Evolutionary conservation across 2,888 invertebrate genomes (phyloP), one percentile per base, ranked within the genome.

Genomic region (Diaphora mendica): DNA sequence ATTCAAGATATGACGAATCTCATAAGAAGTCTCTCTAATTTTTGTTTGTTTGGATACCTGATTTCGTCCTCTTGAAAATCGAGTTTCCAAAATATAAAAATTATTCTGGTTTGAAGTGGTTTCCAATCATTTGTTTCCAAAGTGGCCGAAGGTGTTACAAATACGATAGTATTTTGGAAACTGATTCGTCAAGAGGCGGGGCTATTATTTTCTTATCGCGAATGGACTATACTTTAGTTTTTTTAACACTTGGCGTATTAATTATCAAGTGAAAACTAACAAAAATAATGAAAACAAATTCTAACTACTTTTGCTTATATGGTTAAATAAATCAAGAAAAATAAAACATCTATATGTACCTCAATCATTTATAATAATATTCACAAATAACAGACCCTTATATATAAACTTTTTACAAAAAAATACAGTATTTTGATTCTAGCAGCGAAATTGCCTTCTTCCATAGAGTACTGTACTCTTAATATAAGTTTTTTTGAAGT

Each of bases 381-480:
- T 85, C 85, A 88, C 86, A 87, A 86, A 78, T 77, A 85, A 81
- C 81, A 87, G 78, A 82, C 82, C 76, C 86, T 85, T 88, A 88
- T 71, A 35, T 78, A 80, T 85, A 83, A 80, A 82, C 84, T 85
- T 88, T 86, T 82, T 87, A 87, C 88, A 88, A 79, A 86, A 86
- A 51, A 86, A 86, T 85, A 85, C 81, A 80, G 74, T 80, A 71
- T 71, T 75, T 77, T 67, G 44, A 79, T 83, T 70, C 66, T 73
- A 74, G 71, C 39, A 70, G 76, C 4, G 33, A 73, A 55, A 71
- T n/a, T 64, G 66, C 69, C 11, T 30, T 75, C 79, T 73, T 82
- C 74, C 17, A 72, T 69, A 69, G 17, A 70, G n/a, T 59, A 51
- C 64, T 64, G 48, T 64, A 64, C 64, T n/a, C 26, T 39, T 39